Conservation (phyloP, 2,113 vertebrate species). For the Lates calcarifer region DNA sequence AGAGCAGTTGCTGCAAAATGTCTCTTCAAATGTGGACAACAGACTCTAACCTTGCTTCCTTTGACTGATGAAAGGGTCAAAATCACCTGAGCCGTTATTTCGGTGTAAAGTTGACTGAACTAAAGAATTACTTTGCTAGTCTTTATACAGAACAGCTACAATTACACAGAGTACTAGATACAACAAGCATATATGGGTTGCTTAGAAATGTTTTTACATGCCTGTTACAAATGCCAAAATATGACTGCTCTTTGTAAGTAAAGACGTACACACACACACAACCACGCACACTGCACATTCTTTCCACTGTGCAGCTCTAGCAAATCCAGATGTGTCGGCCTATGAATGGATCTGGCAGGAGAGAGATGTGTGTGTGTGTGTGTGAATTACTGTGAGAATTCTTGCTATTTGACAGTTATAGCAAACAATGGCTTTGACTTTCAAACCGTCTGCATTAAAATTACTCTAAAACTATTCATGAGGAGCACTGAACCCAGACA, state of each 20-base stretch:
- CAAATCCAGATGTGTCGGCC: conserved; percentile 64
- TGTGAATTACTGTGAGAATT: too few relatives aligned
- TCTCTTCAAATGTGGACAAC: not conserved
- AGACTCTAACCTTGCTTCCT: not conserved
- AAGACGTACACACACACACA: conserved; percentile 1
- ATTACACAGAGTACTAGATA: not conserved
- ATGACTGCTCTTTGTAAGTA: conserved; percentile 2
- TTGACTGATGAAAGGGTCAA: not conserved
- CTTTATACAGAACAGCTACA: not conserved
- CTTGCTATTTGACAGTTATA: too few relatives aligned
- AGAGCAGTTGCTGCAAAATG: not conserved
- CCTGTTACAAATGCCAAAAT: conserved; percentile 12
- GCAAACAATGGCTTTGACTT: conserved; percentile 28
- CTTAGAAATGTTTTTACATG: conserved; percentile 9
- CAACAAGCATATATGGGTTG: not conserved
- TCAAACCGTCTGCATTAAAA: conserved; percentile 8
- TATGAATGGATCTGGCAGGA: conserved; percentile 18
- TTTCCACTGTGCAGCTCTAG: conserved; percentile 27
- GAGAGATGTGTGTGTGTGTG: not conserved
- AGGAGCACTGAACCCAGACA: not conserved
- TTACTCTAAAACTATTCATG: not conserved
- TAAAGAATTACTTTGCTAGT: not conserved
- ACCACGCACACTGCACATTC: conserved; percentile 36
- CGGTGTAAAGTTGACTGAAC: not conserved
- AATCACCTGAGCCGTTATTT: not conserved